Evolutionary conservation across 1,140 invertebrate species (phyloP), one percentile per base, ranked within the genome.

Genomic region (Macrobrachium nipponense): DNA sequence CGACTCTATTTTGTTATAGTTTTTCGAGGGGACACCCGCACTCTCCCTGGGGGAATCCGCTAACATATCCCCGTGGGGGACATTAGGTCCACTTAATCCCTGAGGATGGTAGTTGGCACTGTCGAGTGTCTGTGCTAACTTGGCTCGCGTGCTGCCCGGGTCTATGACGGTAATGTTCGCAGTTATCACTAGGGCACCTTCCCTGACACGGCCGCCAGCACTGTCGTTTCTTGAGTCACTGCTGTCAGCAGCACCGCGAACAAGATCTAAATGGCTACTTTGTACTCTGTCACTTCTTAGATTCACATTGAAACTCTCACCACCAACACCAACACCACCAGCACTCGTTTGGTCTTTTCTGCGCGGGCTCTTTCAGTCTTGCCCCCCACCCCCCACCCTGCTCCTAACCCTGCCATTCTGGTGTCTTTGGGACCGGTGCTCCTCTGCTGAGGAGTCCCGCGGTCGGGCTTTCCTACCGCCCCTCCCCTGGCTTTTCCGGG

Each of bases 31-130:
- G 15, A 58, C 61, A 5, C 66, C 43, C 23, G 61, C 12, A 61
- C 61, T 77, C 27, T 78, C 59, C 72, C 80, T 61, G 36, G 86
- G 86, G 6, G 86, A 87, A 58, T 87, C 86, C 23, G 86, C 86
- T 15, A 87, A 70, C 86, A 87, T 87, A 44, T 87, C 80, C 17
- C 79, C 59, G 4, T 27, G 68, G 23, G 75, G 70, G 44, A 70
- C 43, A 77, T 43, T 51, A 23, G 43, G 72, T 64, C 72, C 15
- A 14, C 59, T 61, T 23, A 44, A 51, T 58, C 20, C 75, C 76
- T 85, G 73, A 72, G 73, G 68, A 59, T 43, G 61, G n/a, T 23
- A 44, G 5, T 8, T 58, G 58, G 36, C 51, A 12, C n/a, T 64
- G 8, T 51, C 51, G 12, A 8, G 7, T 51, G 51, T 51, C 51